phyloP scores from a whole-genome alignment of 2,888 invertebrate genomes.

The Phaonia tiefii region DNA sequence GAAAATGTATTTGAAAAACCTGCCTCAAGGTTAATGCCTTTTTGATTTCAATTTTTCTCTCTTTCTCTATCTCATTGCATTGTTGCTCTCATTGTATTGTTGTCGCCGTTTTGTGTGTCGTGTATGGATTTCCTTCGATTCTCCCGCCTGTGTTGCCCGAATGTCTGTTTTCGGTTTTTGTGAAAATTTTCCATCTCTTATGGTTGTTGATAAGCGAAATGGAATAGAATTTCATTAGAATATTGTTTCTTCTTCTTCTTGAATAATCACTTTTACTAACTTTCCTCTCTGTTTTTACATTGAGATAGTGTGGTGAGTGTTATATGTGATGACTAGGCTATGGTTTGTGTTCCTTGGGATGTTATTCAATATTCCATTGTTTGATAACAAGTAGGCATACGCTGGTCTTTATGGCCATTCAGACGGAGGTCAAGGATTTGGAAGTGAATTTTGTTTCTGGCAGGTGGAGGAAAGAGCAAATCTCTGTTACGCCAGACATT shows the following conservation, averaged over 20 bases:
- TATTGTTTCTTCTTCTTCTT: background rate
- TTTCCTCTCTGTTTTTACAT: constrained; percentile 22
- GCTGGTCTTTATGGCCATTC: background rate
- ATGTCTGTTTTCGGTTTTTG: too few species aligned
- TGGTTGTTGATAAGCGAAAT: background rate
- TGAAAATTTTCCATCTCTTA: background rate
- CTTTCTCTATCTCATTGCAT: background rate
- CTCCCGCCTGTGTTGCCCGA: background rate
- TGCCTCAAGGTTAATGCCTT: constrained; percentile 57
- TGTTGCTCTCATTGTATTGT: background rate
- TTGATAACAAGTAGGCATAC: too few species aligned
- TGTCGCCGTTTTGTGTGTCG: background rate
- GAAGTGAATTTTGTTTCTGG: too few species aligned
- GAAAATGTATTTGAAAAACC: constrained; percentile 47
- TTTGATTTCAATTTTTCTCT: constrained; percentile 35
- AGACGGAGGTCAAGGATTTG: too few species aligned
- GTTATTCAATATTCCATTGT: too few species aligned
- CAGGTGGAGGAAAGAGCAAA: too few species aligned
- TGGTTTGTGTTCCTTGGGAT: too few species aligned
- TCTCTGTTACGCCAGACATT: too few species aligned
- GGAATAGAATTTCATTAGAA: background rate
- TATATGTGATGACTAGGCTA: background rate
- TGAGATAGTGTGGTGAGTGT: background rate
- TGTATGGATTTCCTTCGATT: background rate
- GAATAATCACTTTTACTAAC: constrained; percentile 14